A percentile compares a stretch with the other conserved stretches of the same genome.
Evolutionary conservation across 64 coral and sea anemone species (phyloP).

Genomic region (Anthopleura sola): DNA sequence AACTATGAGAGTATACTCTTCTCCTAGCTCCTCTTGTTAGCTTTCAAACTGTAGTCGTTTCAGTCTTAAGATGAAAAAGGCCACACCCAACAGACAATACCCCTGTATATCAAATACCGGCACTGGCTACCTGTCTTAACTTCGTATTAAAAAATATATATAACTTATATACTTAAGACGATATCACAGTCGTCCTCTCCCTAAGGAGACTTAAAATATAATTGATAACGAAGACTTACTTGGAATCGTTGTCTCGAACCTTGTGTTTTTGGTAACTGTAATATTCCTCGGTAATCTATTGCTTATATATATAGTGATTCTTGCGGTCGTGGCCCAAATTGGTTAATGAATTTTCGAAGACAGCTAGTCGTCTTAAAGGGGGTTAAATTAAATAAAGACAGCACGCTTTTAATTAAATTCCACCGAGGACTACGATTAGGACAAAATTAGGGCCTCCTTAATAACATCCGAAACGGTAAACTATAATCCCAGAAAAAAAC

Average conservation of each 20-base stretch:
- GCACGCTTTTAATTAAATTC: neutral
- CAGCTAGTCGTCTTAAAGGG: neutral
- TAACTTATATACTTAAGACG: too few species aligned
- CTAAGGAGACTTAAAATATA: neutral
- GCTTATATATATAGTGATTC: neutral
- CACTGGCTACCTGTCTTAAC: too few species aligned
- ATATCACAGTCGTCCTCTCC: neutral
- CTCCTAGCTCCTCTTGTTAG: too few species aligned
- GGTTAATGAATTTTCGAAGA: slow-evolving; percentile 6
- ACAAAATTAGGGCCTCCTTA: neutral
- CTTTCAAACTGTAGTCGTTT: too few species aligned
- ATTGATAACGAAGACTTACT: neutral
- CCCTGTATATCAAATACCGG: too few species aligned
- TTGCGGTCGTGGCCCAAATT: neutral
- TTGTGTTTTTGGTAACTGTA: neutral
- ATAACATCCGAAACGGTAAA: neutral
- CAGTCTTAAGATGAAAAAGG: too few species aligned
- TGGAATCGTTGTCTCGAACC: neutral
- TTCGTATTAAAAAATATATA: too few species aligned
- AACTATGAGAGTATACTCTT: too few species aligned
- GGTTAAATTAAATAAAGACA: neutral
- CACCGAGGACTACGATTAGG: neutral
- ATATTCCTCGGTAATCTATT: neutral
- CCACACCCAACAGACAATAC: too few species aligned
- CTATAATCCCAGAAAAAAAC: neutral